Evolutionary conservation across 2,888 invertebrate genomes (phyloP).

Genomic region (Monopis laevigella): DNA sequence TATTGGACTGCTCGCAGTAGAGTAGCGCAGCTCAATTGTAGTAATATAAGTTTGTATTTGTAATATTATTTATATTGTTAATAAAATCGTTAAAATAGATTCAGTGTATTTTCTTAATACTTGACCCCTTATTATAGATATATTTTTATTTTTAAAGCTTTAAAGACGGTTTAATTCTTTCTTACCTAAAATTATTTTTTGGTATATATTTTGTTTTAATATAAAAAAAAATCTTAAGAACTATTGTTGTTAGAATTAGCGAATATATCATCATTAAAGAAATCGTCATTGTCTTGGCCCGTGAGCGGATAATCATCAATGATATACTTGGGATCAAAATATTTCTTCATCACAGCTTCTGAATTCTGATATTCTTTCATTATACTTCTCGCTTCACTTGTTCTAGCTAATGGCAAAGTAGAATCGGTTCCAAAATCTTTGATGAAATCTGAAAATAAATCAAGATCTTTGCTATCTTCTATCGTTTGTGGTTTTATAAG

Average conservation of each 20-base stretch:
- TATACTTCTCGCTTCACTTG: constrained; percentile 10
- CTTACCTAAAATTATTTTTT: too few relatives aligned
- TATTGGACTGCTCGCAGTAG: constrained; percentile 63
- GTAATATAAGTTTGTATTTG: constrained; percentile 61
- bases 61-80: constrained; percentile 65
- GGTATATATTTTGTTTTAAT: too few relatives aligned
- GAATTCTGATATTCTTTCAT: constrained; percentile 10
- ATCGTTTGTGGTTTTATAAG: background rate
- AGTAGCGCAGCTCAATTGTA: constrained; percentile 66
- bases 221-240: too few relatives aligned
- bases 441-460: background rate
- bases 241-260: background rate
- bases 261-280: constrained; percentile 4
- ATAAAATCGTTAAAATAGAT: constrained; percentile 64
- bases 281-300: background rate
- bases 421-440: background rate
- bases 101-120: constrained; percentile 23
- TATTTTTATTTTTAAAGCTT: constrained; percentile 4
- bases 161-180: constrained; percentile 3
- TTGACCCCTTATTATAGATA: background rate
- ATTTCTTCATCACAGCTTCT: constrained; percentile 9
- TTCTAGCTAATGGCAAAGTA: background rate
- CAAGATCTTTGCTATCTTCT: background rate
- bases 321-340: constrained; percentile 10
- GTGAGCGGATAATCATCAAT: background rate